phyloP scores from a whole-genome alignment of 1,140 invertebrate genomes.

The Physella acuta region DNA sequence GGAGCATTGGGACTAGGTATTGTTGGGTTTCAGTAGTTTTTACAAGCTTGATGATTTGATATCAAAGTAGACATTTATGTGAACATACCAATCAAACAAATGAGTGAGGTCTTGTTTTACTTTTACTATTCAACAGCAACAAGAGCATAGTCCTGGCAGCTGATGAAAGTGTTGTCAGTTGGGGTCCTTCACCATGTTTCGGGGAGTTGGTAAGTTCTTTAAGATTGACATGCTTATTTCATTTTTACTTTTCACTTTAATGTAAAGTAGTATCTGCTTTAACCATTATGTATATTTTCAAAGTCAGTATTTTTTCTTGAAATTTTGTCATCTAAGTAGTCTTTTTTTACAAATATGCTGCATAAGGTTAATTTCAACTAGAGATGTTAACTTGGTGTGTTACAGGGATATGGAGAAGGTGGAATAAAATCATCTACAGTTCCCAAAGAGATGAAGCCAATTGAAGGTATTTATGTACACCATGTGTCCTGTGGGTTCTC shows the following conservation, averaged over 20 bases:
- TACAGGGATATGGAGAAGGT: slow-evolving; percentile 83
- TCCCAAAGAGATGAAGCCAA: slow-evolving; percentile 83
- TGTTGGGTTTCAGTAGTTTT: too few species aligned
- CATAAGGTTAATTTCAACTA: background rate
- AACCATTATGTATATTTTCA: too few species aligned
- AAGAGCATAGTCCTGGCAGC: slow-evolving; percentile 81
- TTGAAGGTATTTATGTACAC: slow-evolving; percentile 79
- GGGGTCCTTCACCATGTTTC: slow-evolving; percentile 88
- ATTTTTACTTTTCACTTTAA: too few species aligned
- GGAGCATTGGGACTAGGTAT: slow-evolving; percentile 68
- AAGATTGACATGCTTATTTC: background rate
- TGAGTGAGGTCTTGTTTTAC: slow-evolving; percentile 12
- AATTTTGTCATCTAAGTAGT: too few species aligned
- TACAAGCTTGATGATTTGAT: too few species aligned
- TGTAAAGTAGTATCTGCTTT: too few species aligned
- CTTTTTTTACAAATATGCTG: background rate
- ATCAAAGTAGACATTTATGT: too few species aligned
- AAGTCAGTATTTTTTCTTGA: too few species aligned
- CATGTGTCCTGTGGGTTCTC: slow-evolving; percentile 81
- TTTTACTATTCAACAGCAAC: slow-evolving; percentile 59
- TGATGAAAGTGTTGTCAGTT: slow-evolving; percentile 85
- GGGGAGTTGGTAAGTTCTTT: slow-evolving; percentile 76
- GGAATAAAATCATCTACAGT: slow-evolving; percentile 79
- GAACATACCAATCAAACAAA: too few species aligned
- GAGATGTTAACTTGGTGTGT: slow-evolving; percentile 5